These are phyloP conservation scores for Schizopygopsis pylzovi DNA, from an alignment of 2,797 vertebrate genomes.

Conservation along the genomic window DNA sequence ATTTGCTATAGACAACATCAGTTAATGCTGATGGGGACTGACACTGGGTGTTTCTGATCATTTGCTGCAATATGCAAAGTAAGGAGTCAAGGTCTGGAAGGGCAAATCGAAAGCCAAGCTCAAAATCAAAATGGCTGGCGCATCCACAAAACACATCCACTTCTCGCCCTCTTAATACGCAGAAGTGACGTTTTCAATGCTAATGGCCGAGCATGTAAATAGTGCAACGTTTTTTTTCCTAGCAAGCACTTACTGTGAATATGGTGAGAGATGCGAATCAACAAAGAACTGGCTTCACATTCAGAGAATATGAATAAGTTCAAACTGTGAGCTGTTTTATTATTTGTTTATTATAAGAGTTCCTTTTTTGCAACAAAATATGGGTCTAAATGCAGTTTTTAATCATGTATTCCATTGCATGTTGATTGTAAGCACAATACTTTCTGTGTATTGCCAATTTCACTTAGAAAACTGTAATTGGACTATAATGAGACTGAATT, in stretches of 20 bases:
- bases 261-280: neutral
- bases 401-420: neutral
- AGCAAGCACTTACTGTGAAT: neutral
- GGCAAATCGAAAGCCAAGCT: conserved; percentile 34
- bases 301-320: neutral
- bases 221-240: neutral
- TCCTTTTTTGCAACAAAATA: neutral
- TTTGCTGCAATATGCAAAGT: too few species aligned
- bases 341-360: neutral
- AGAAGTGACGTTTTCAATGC: neutral
- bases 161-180: neutral
- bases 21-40: conserved; percentile 43
- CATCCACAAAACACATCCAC: neutral
- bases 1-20: conserved; percentile 28
- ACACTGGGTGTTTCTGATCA: conserved; percentile 34
- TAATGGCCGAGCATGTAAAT: neutral
- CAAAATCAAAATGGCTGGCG: conserved; percentile 28
- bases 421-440: neutral
- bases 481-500: neutral
- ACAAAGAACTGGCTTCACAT: neutral
- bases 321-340: neutral
- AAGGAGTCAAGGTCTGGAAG: conserved; percentile 43
- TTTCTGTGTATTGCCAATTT: neutral
- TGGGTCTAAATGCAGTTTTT: neutral
- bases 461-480: neutral